phyloP scores from a whole-genome alignment of 2,888 invertebrate genomes.

The Operophtera brumata region DNA sequence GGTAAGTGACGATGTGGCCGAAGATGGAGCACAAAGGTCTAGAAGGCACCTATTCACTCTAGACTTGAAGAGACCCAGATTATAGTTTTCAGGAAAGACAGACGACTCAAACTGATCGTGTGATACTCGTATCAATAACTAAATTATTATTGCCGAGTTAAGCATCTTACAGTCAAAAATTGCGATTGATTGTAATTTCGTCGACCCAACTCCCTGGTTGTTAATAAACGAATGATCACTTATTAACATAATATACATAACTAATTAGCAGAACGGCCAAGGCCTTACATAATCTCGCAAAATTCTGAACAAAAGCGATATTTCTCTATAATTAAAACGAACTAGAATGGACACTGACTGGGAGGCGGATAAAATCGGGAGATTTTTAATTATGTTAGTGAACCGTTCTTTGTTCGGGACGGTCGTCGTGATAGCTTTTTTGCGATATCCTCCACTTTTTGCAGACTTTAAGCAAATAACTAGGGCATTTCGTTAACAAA shows the following conservation, averaged over 20 bases:
- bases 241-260: background rate
- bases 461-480: slow-evolving; percentile 46
- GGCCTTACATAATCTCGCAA: slow-evolving; percentile 11
- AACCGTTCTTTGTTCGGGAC: slow-evolving; percentile 47
- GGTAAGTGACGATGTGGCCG: too few species aligned
- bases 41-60: too few species aligned
- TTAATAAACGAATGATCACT: background rate
- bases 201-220: background rate
- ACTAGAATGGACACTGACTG: slow-evolving; percentile 45
- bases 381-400: slow-evolving; percentile 57
- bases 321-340: slow-evolving; percentile 49
- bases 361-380: slow-evolving; percentile 45
- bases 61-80: too few species aligned
- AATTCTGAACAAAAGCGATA: slow-evolving; percentile 34
- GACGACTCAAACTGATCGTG: too few species aligned
- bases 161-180: too few species aligned
- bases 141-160: too few species aligned
- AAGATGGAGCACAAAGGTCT: too few species aligned
- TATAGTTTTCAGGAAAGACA: too few species aligned
- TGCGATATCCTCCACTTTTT: slow-evolving; percentile 49
- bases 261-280: slow-evolving; percentile 20
- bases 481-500: slow-evolving; percentile 46
- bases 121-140: too few species aligned
- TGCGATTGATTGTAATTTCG: background rate
- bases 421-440: slow-evolving; percentile 47